Base-by-base conservation (phyloP, 2,888 invertebrate genomes). In the Apoda limacodes region DNA sequence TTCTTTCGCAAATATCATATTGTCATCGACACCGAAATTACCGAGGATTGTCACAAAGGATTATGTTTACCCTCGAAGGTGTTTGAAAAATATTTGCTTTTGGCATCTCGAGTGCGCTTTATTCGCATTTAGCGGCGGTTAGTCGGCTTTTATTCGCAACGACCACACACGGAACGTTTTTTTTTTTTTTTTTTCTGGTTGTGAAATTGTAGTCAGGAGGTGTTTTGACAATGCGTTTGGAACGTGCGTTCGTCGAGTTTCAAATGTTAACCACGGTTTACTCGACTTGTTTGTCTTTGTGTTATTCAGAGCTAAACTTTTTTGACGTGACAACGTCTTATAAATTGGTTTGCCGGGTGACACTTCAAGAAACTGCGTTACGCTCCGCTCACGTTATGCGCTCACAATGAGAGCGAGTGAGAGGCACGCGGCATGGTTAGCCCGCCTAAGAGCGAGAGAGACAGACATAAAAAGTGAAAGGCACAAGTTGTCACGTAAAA, bases 71-170 rank as follows among this genome's bases (percentile, higher is more conserved):
- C 48, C 50, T 57, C 48, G 52, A 51, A 69, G 65, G 69, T 76
- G 75, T 78, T 78, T 80, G 76, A 74, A 71, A 74, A 76, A 78
- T 76, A 74, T 78, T 78, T 78, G 70, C 68, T 69, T 56, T 61
- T 49, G 42, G 47, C 37, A 46, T 61, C 58, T 75, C 54, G 65
- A 78, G 76, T 74, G 68, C 57, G 54, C 55, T 56, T 68, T 69
- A 65, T 67, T 44, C 50, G 56, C 54, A 51, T 63, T 63, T 64
- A 60, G 59, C 55, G 51, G 55, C 46, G 48, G 43, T n/a, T n/a
- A n/a, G n/a, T n/a, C n/a, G n/a, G 47, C 52, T 55, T 59, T 64
- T 65, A 65, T 68, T 63, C 61, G 62, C 62, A 46, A 40, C 50
- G 63, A 71, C 71, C 71, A 71, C 72, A 71, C 71, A 60, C 67